phyloP scores from a whole-genome alignment of 2,113 vertebrate species.

The Clupea harengus region DNA sequence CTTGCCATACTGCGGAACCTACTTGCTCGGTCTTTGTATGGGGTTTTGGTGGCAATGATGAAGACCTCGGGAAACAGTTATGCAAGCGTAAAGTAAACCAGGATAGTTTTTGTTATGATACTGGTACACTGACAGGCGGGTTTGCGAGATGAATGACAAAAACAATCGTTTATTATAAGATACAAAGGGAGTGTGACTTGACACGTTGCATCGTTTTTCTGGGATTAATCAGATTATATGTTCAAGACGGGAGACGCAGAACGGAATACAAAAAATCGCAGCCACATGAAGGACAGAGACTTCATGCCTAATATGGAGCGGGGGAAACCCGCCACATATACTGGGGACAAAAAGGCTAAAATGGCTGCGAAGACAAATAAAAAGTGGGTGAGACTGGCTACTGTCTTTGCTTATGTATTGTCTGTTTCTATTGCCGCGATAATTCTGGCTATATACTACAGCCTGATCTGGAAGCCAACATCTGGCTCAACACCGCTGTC shows the following conservation, averaged over 20 bases:
- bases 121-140: not conserved
- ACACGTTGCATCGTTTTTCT: not conserved
- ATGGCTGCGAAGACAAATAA: constrained; percentile 86
- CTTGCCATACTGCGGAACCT: not conserved
- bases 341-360: constrained; percentile 85
- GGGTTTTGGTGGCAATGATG: not conserved
- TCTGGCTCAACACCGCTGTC: constrained; percentile 36
- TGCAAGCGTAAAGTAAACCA: not conserved
- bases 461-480: constrained; percentile 83
- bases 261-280: constrained; percentile 73
- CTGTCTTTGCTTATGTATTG: constrained; percentile 83
- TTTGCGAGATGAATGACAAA: not conserved
- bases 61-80: constrained; percentile 18
- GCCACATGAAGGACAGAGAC: constrained; percentile 77
- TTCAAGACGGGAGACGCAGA: constrained; percentile 67
- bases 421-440: constrained; percentile 85
- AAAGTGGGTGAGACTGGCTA: constrained; percentile 87
- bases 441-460: constrained; percentile 85
- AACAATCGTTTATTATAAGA: not conserved
- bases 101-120: not conserved
- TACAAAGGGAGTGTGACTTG: not conserved
- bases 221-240: constrained; percentile 13
- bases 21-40: not conserved
- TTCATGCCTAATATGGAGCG: constrained; percentile 71
- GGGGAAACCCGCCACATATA: constrained; percentile 85